Base-by-base conservation (phyloP, 2,113 vertebrate genomes). In the Lagopus muta region DNA sequence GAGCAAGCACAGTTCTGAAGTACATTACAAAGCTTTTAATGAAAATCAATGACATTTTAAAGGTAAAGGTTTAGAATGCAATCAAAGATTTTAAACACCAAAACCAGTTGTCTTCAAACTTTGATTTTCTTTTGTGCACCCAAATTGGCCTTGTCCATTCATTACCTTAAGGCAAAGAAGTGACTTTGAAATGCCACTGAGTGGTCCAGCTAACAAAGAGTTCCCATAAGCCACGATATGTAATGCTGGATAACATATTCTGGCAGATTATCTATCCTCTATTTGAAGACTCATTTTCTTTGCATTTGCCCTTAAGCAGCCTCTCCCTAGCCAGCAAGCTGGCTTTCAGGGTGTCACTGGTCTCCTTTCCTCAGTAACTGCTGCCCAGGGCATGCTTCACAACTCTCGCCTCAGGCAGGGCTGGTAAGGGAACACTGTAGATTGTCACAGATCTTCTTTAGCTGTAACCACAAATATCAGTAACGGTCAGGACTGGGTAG, bases 1-100 rank as follows among this genome's bases (percentile, higher is more conserved):
- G 18, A 21, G 18, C 30, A 11, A 92, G 30, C 57, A 42, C 57
- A 65, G 6, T 65, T 94, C 69, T 86, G 78, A 92, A 86, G 89
- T 21, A 94, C 79, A 92, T 92, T 93, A 91, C 79, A 93, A 88
- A 64, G 61, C 36, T 88, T 92, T 86, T 88, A 94, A 91, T 92
- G 79, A 95, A 97, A 96, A 93, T 95, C 96, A 91, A 96, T 91
- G 61, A 8, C 43, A 52, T 90, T 88, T 91, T 91, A 83, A 89
- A 93, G 50, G 32, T 71, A 82, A 77, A 91, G 13, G 22, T 77
- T 92, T 88, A 78, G 80, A 88, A 72, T 21, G 7, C 79, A 89
- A 77, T 91, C 72, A 64, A 80, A 91, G 69, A 81, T 61, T 80
- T 78, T 38, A 90, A 97, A 86, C 8, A 43, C 27, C 72, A 88